Evolutionary conservation across 2,888 invertebrate genomes (phyloP).

Genomic region (Onthophagus sagittarius): DNA sequence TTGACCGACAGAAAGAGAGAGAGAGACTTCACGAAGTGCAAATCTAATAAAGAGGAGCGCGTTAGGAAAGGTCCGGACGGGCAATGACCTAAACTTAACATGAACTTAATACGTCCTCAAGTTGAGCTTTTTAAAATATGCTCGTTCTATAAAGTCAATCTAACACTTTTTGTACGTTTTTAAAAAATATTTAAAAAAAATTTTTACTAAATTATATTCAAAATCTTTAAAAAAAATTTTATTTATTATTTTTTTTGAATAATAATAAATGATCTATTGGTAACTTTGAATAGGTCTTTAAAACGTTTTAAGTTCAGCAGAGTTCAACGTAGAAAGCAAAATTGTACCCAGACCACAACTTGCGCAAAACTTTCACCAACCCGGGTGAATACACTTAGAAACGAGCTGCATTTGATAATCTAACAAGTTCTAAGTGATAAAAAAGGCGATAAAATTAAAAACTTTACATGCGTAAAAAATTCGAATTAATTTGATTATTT

Average conservation of each 20-base stretch:
- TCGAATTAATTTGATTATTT: too few relatives aligned
- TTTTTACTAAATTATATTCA: too few relatives aligned
- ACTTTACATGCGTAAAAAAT: too few relatives aligned
- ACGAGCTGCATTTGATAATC: constrained; percentile 1
- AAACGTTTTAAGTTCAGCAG: neutral
- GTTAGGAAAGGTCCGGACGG: neutral
- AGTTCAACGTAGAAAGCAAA: constrained; percentile 9
- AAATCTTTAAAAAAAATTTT: too few relatives aligned
- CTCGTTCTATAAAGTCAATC: neutral
- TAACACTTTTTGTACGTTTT: neutral
- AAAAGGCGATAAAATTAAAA: neutral
- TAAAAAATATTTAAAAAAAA: neutral
- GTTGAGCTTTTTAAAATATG: neutral
- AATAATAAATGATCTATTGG: too few relatives aligned
- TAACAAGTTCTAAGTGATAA: neutral
- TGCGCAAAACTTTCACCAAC: neutral
- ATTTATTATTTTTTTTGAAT: too few relatives aligned
- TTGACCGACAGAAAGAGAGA: neutral
- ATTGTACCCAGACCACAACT: neutral
- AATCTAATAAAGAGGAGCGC: neutral
- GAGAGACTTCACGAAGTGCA: neutral
- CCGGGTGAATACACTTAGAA: constrained; percentile 4
- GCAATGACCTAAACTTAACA: neutral
- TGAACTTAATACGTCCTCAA: neutral
- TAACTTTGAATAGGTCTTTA: too few relatives aligned